Evolutionary conservation across 2,113 vertebrate genomes (phyloP).

Genomic region (human (Homo sapiens)): DNA sequence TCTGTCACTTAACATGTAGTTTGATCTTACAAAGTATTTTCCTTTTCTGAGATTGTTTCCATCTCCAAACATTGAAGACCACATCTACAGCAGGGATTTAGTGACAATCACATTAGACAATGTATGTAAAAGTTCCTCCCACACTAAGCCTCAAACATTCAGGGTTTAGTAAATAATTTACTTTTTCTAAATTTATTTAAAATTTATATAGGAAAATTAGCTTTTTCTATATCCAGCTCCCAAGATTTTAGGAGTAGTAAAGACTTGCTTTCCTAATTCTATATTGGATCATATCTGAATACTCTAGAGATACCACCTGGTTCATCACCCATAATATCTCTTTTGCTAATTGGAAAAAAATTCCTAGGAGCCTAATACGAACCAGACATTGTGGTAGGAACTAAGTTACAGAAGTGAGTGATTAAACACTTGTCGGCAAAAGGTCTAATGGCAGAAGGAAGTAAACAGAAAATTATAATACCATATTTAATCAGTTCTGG

Average conservation of each 20-base stretch:
- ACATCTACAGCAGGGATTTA: neutral
- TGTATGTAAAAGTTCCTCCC: neutral
- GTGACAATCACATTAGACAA: neutral
- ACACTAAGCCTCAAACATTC: neutral
- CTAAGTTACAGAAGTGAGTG: neutral
- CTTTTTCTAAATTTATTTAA: neutral
- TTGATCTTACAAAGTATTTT: neutral
- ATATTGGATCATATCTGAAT: neutral
- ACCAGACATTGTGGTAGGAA: neutral
- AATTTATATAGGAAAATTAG: neutral
- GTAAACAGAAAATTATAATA: neutral
- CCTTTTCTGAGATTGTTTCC: neutral
- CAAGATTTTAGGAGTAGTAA: neutral
- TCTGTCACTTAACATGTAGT: neutral
- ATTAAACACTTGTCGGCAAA: neutral
- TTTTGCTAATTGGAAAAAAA: neutral
- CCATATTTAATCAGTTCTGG: neutral
- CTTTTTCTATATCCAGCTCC: neutral
- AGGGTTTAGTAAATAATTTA: neutral
- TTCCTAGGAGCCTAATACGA: neutral
- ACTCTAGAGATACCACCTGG: neutral
- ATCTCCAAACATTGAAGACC: neutral
- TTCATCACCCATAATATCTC: neutral
- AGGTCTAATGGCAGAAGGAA: neutral
- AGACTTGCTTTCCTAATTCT: neutral